Evolutionary conservation across 1,140 invertebrate genomes (phyloP), one percentile per base, ranked within the genome.

Genomic region (Eumeta japonica): DNA sequence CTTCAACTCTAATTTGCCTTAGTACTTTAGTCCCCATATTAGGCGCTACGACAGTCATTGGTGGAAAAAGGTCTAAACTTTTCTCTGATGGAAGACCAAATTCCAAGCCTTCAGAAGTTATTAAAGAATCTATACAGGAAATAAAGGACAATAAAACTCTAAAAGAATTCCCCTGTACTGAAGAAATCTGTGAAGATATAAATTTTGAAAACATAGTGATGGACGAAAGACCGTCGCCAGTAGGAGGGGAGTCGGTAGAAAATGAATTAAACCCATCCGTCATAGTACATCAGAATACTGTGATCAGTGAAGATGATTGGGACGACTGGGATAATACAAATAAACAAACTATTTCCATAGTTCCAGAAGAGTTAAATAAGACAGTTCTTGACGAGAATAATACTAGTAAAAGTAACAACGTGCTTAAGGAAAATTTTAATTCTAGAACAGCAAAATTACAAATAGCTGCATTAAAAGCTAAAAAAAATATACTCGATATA

Each of bases 1-100:
- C 86, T 15, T 81, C 83, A 37, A 93, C 90, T 3, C 60, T 94
- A 24, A 78, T 81, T 29, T 86, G 86, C 36, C 63, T 94, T 17
- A 88, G 90, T 24, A 86, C 90, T 57, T 58, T 94, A 24, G 86
- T 94, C 14, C 86, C 88, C 2, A 82, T 93, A 39, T 66, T 94
- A 13, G 91, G 90, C 20, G 84, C 88, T 11, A 80, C 83, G 1
- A 78, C 81, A 12, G 89, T 94, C 0, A 85, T 94, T 29, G 89
- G 90, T 10, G 87, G 88, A 1, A 86, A 87, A 50, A 78, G 90
- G 37, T 81, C 80, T 0, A 86, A 85, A 63, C 73, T 90, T 27
- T 94, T 94, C 52, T 86, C 86, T 3, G 89, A 92, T 62, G 90
- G 89, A 9, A 77, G 85, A 45, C 90, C 90, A 2, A 70, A 73